These are phyloP conservation scores for Synanceia verrucosa DNA, from an alignment of 2,797 vertebrate species.

Conservation along the genomic window DNA sequence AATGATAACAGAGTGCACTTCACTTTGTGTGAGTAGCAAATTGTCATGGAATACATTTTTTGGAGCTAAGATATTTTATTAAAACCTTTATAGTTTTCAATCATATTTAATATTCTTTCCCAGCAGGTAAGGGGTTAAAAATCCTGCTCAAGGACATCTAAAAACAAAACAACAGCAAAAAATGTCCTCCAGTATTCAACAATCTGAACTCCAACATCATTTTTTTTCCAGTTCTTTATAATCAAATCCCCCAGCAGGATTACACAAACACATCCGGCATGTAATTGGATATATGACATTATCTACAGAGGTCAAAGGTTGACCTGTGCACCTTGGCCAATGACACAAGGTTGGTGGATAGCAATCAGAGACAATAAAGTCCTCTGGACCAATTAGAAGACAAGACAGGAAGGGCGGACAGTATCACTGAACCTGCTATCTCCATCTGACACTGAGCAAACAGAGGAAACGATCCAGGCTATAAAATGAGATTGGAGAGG, in stretches of 20 bases:
- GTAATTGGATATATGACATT: conserved; percentile 60
- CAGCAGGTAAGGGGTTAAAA: not conserved
- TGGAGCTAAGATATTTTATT: not conserved
- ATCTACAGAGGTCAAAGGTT: conserved; percentile 51
- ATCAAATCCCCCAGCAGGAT: conserved; percentile 47
- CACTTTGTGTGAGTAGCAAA: not conserved
- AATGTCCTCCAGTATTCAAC: not conserved
- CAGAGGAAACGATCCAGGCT: conserved; percentile 38
- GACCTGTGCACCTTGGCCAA: conserved; percentile 40
- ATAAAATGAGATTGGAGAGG: conserved; percentile 31
- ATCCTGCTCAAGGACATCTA: not conserved
- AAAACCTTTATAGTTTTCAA: not conserved
- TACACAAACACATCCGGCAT: conserved; percentile 40
- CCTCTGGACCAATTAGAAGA: conserved; percentile 38
- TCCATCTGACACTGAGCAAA: conserved; percentile 38
- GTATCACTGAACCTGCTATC: conserved; percentile 32
- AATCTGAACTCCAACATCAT: not conserved
- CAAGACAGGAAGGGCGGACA: conserved; percentile 16
- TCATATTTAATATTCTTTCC: not conserved
- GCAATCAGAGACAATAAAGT: conserved; percentile 48
- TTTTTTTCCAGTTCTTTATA: conserved; percentile 25
- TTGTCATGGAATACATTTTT: not conserved
- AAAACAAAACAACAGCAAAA: too few species aligned
- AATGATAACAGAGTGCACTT: not conserved
- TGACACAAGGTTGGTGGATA: conserved; percentile 36